Evolutionary conservation across 2,888 invertebrate genomes (phyloP).

Genomic region (Argyra leucocephala): DNA sequence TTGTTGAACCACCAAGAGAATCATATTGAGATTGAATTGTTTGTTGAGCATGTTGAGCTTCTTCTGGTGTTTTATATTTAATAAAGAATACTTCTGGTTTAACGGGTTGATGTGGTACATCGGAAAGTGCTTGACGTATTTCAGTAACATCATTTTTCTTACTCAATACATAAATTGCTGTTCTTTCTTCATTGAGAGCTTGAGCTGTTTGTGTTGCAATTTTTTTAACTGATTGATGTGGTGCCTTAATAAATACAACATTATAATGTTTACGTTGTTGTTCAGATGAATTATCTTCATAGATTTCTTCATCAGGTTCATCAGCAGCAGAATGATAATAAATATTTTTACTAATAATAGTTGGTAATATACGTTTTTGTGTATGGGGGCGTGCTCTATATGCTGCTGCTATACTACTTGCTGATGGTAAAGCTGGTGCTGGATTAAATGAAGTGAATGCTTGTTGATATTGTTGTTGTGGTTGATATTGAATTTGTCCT

Average conservation of each 20-base stretch:
- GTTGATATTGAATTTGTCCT: no score
- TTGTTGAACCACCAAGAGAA: constrained; percentile 26
- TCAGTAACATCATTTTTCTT: constrained; percentile 26
- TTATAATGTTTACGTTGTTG: constrained; percentile 27
- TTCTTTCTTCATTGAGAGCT: constrained; percentile 28
- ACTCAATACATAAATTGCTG: constrained; percentile 28
- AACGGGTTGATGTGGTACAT: constrained; percentile 22
- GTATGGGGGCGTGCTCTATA: background rate
- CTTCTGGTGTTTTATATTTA: no score
- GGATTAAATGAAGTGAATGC: background rate
- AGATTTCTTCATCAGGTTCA: constrained; percentile 24
- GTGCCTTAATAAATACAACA: constrained; percentile 28
- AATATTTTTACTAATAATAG: constrained; percentile 25
- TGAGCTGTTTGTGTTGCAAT: constrained; percentile 25
- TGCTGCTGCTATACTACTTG: background rate
- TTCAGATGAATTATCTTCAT: constrained; percentile 23
- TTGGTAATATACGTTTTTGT: background rate
- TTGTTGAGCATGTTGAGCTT: constrained; percentile 28
- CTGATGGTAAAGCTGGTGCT: background rate
- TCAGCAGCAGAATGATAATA: constrained; percentile 28
- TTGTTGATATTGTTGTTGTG: no score
- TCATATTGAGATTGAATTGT: constrained; percentile 28
- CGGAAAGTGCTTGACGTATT: constrained; percentile 24
- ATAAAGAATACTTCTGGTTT: constrained; percentile 30
- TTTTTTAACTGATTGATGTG: constrained; percentile 19